These are phyloP conservation scores for Cephus cinctus DNA, from an alignment of 1,140 invertebrate genomes.

Conservation along the genomic window DNA sequence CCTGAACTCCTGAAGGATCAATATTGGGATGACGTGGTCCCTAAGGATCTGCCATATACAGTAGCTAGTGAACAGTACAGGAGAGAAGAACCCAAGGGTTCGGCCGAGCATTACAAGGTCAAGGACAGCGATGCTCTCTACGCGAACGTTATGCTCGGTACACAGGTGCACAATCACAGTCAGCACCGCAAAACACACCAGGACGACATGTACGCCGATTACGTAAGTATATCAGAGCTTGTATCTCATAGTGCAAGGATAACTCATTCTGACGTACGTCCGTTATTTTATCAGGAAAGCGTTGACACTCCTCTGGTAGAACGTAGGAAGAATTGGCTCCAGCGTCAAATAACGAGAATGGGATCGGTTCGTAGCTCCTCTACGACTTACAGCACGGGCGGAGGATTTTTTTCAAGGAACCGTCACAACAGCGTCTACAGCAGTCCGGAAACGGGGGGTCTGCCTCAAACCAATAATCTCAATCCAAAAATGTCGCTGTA, in stretches of 20 bases:
- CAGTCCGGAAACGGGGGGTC: slow-evolving; percentile 68
- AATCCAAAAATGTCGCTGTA: slow-evolving; percentile 77
- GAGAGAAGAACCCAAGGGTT: slow-evolving; percentile 77
- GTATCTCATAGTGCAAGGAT: too few relatives aligned
- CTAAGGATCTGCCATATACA: slow-evolving; percentile 83
- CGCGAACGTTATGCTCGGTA: slow-evolving; percentile 65
- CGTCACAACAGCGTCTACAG: slow-evolving; percentile 75
- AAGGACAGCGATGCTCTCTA: slow-evolving; percentile 80
- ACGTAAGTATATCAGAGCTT: slow-evolving; percentile 65
- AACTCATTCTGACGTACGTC: slow-evolving; percentile 2
- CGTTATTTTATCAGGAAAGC: slow-evolving; percentile 66
- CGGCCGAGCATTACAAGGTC: slow-evolving; percentile 80
- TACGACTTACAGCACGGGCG: slow-evolving; percentile 76
- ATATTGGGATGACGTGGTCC: slow-evolving; percentile 89
- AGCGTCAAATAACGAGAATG: slow-evolving; percentile 77
- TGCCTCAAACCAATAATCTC: slow-evolving; percentile 40
- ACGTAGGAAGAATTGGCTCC: slow-evolving; percentile 83
- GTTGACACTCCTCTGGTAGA: slow-evolving; percentile 84
- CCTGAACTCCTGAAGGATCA: slow-evolving; percentile 85
- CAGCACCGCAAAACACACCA: slow-evolving; percentile 63
- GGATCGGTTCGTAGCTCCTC: slow-evolving; percentile 79
- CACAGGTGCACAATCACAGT: slow-evolving; percentile 47
- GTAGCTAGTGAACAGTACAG: slow-evolving; percentile 82
- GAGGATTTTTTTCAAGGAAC: slow-evolving; percentile 71
- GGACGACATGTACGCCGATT: slow-evolving; percentile 84